Evolutionary conservation across 2,797 vertebrate genomes (phyloP).

Genomic region (Rhodeus uyekii): DNA sequence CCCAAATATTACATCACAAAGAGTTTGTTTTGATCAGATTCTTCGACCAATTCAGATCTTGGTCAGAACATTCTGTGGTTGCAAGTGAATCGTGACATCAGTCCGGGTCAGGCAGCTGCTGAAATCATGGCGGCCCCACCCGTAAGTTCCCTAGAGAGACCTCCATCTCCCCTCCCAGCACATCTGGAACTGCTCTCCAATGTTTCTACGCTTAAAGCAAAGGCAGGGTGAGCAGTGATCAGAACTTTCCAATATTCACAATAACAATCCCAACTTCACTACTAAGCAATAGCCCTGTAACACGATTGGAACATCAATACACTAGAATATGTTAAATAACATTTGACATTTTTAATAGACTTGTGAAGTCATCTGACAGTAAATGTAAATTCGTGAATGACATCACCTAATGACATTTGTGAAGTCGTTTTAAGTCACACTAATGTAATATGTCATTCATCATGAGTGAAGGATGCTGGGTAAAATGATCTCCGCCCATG

Average conservation of each 20-base stretch:
- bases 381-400: neutral
- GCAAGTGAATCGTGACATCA: constrained; percentile 11
- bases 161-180: neutral
- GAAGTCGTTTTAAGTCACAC: neutral
- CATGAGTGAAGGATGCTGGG: constrained; percentile 16
- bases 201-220: neutral
- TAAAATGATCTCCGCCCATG: neutral
- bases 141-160: neutral
- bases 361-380: neutral
- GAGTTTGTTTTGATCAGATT: neutral
- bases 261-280: neutral
- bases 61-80: neutral
- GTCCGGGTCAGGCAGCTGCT: neutral
- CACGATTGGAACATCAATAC: neutral
- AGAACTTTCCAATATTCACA: neutral
- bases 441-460: neutral
- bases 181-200: constrained; percentile 42
- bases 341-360: neutral
- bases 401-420: neutral
- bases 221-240: neutral
- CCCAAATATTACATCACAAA: neutral
- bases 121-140: neutral
- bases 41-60: no score
- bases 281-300: neutral
- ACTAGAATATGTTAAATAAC: neutral